Percentiles rank a stretch among this genome's conserved stretches.
phyloP scores from a whole-genome alignment of 1,140 invertebrate genomes.

The Zaprionus tsacasi region DNA sequence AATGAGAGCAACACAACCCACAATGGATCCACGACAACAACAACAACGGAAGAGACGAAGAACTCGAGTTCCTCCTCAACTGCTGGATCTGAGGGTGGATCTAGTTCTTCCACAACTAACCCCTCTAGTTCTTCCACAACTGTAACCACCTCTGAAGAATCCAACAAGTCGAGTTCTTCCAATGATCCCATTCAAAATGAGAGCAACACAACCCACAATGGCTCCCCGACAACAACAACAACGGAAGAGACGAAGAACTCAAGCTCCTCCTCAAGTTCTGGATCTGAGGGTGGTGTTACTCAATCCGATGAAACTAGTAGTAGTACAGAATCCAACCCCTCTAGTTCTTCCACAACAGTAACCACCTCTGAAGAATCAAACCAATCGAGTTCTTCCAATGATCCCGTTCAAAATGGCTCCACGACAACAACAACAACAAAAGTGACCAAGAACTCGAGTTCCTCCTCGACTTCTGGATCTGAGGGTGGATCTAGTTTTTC shows the following conservation, averaged over 20 bases:
- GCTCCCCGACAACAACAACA: constrained; percentile 26
- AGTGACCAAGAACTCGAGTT: not conserved
- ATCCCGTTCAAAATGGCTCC: constrained; percentile 12
- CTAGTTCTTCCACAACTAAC: constrained; percentile 12
- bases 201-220: not conserved
- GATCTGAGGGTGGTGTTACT: not conserved
- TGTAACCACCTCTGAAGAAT: constrained; percentile 5
- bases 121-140: constrained; percentile 18
- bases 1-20: not conserved
- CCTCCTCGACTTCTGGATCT: no score
- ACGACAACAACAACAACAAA: constrained; percentile 13
- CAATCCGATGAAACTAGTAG: not conserved
- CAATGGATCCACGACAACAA: constrained; percentile 26
- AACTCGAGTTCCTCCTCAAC: not conserved
- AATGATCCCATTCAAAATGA: not conserved
- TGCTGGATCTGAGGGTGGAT: not conserved
- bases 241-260: constrained; percentile 9
- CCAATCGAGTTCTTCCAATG: not conserved
- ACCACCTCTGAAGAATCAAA: not conserved
- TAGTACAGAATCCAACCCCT: not conserved
- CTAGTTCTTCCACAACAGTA: constrained; percentile 16
- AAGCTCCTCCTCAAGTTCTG: not conserved
- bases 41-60: constrained; percentile 10
- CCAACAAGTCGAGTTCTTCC: not conserved
- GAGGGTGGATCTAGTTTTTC: no score